phyloP scores from a whole-genome alignment of 1,140 invertebrate species.

The Bathynomus jamesi region DNA sequence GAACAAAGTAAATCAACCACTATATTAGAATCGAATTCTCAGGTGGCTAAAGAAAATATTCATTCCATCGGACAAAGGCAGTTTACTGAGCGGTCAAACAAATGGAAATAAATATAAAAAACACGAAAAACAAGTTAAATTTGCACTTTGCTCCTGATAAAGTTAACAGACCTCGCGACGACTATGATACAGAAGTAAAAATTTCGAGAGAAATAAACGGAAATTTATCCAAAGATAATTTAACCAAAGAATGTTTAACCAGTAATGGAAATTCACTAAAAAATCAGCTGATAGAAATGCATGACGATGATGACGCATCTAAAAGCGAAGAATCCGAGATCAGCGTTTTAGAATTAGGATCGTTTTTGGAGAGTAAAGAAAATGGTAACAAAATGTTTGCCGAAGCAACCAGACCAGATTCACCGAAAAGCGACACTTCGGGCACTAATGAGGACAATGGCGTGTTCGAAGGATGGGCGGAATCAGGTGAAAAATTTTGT shows the following conservation, averaged over 20 bases:
- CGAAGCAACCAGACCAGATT: conserved; percentile 3
- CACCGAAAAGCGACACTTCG: background rate
- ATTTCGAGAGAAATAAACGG: conserved; percentile 27
- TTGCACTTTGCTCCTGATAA: conserved; percentile 26
- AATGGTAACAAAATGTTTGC: conserved; percentile 24
- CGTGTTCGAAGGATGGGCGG: too few relatives aligned
- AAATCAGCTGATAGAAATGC: conserved; percentile 13
- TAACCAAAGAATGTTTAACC: background rate
- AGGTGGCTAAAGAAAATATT: background rate
- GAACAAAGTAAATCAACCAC: background rate
- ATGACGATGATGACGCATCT: conserved; percentile 25
- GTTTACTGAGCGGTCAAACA: background rate
- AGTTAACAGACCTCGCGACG: conserved; percentile 19
- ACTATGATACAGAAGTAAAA: conserved; percentile 18
- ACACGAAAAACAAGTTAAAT: conserved; percentile 29
- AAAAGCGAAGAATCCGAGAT: conserved; percentile 30
- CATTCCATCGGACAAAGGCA: background rate
- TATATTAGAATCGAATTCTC: background rate
- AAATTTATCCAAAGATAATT: conserved; percentile 19
- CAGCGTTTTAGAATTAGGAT: conserved; percentile 25
- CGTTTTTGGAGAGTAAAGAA: conserved; percentile 22
- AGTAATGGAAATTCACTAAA: conserved; percentile 18
- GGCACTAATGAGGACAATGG: background rate
- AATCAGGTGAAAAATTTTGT: too few relatives aligned
- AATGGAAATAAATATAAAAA: conserved; percentile 24